These are phyloP conservation scores for Diacarnus erythraeanus DNA, from an alignment of 37 sponge, comb jelly and placozoan genomes.

Conservation along the genomic window DNA sequence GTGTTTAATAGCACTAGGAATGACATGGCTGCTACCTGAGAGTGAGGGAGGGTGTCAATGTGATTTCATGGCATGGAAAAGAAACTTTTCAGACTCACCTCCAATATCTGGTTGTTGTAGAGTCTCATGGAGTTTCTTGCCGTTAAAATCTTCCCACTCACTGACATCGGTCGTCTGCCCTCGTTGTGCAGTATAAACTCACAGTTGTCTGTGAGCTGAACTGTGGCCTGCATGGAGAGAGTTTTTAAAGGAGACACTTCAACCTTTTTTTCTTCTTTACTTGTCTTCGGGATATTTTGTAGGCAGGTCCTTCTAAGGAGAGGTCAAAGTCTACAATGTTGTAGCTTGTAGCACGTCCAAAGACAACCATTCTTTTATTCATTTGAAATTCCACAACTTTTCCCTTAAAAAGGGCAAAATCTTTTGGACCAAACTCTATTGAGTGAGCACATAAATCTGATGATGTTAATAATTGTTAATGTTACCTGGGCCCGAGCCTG, in stretches of 20 bases:
- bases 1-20: slow-evolving; percentile 50
- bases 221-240: slow-evolving; percentile 43
- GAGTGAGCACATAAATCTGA: background rate
- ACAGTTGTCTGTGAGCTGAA: slow-evolving; percentile 59
- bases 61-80: background rate
- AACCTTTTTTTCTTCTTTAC: no score
- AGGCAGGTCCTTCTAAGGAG: slow-evolving; percentile 82
- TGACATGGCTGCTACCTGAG: slow-evolving; percentile 45
- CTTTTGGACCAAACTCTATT: slow-evolving; percentile 68
- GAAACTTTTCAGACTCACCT: slow-evolving; percentile 19
- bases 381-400: slow-evolving; percentile 74
- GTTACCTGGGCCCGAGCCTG: slow-evolving; percentile 30
- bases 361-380: slow-evolving; percentile 57
- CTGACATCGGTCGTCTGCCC: slow-evolving; percentile 73
- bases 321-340: slow-evolving; percentile 87
- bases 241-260: no score
- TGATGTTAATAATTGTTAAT: background rate
- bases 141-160: slow-evolving; percentile 64
- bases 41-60: background rate
- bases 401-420: slow-evolving; percentile 77
- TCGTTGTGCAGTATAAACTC: slow-evolving; percentile 70
- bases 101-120: slow-evolving; percentile 65
- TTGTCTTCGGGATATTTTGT: slow-evolving; percentile 87
- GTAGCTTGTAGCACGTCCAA: slow-evolving; percentile 74
- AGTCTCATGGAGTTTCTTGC: slow-evolving; percentile 43